These are phyloP conservation scores for Helicoverpa armigera DNA, from an alignment of 1,140 invertebrate species.

Conservation along the genomic window DNA sequence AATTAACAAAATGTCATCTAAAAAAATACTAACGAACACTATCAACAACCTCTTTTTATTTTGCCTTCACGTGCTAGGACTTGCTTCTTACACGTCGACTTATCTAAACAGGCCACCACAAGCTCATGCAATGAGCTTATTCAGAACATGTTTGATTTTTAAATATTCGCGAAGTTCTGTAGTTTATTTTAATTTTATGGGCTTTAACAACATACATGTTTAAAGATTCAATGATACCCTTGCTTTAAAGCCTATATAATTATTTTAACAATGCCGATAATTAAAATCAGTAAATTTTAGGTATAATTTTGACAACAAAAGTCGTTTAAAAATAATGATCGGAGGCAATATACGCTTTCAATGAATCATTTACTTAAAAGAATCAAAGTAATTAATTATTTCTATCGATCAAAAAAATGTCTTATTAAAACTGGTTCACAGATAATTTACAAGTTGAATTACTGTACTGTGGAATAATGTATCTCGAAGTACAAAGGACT, in stretches of 20 bases:
- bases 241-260: too few relatives aligned
- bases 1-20: too few relatives aligned
- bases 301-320: too few relatives aligned
- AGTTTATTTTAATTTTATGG: neutral
- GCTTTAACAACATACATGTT: neutral
- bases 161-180: neutral
- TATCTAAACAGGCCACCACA: constrained; percentile 1
- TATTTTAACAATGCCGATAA: too few relatives aligned
- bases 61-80: neutral
- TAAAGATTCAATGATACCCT: too few relatives aligned
- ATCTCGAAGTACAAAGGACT: constrained; percentile 20
- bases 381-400: too few relatives aligned
- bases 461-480: constrained; percentile 6
- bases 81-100: constrained; percentile 4
- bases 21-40: too few relatives aligned
- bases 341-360: too few relatives aligned
- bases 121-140: constrained; percentile 8
- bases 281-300: too few relatives aligned
- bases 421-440: neutral
- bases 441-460: constrained; percentile 5
- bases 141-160: constrained; percentile 9
- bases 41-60: neutral
- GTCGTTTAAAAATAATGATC: too few relatives aligned
- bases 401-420: neutral
- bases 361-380: too few relatives aligned